Percentiles rank a stretch among this genome's conserved stretches.
phyloP scores from a whole-genome alignment of 2,888 invertebrate species.

The Erebia epiphron region DNA sequence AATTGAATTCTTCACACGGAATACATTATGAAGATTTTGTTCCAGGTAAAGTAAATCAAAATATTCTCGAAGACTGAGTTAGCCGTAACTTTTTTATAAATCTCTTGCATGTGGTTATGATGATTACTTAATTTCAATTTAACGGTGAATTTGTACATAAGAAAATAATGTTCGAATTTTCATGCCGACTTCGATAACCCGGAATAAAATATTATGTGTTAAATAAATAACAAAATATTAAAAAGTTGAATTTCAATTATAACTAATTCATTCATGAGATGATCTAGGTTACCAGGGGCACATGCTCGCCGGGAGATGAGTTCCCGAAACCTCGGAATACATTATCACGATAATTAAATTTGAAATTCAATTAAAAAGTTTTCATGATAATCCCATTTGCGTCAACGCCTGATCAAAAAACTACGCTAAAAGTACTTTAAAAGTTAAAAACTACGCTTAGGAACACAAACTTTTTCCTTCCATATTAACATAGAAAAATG shows the following conservation, averaged over 20 bases:
- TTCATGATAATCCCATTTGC: conserved; percentile 40
- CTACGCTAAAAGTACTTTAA: not conserved
- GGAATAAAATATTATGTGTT: not conserved
- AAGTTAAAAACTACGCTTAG: too few species aligned
- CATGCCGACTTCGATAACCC: not conserved
- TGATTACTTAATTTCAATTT: not conserved
- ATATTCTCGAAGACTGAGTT: not conserved
- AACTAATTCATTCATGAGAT: conserved; percentile 38
- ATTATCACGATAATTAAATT: conserved; percentile 45
- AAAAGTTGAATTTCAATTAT: conserved; percentile 28
- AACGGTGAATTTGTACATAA: not conserved
- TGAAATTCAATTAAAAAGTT: conserved; percentile 49
- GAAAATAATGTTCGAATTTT: not conserved
- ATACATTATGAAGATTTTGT: not conserved
- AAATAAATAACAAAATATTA: too few species aligned
- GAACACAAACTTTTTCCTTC: conserved; percentile 4
- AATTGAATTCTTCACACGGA: not conserved
- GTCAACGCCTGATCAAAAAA: conserved; percentile 23
- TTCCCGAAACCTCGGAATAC: conserved; percentile 35
- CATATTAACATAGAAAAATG: not conserved
- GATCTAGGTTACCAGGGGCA: conserved; percentile 32
- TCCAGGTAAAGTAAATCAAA: not conserved
- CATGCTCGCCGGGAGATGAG: conserved; percentile 34
- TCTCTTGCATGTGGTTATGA: not conserved
- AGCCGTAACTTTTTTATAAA: not conserved